Evolutionary conservation across 2,888 invertebrate genomes (phyloP).

Genomic region (Amphipoea oculea): DNA sequence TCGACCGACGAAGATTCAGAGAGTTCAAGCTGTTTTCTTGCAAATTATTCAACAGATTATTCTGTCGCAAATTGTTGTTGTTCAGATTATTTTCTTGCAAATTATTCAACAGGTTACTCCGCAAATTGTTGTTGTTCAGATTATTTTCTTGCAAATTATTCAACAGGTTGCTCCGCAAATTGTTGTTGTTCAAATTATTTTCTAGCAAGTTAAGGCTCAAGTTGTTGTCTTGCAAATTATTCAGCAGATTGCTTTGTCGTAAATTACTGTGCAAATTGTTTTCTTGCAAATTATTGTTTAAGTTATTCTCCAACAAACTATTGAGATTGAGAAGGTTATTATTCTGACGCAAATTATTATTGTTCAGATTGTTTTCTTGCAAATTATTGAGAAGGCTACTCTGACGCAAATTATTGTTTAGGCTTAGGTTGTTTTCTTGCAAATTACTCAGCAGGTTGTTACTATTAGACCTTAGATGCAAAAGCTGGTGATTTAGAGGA

Average conservation of each 20-base stretch:
- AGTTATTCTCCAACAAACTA: background rate
- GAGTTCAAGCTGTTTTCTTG: background rate
- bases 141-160: constrained; percentile 2
- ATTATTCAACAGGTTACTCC: background rate
- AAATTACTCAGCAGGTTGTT: constrained; percentile 9
- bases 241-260: background rate
- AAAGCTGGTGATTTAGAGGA: background rate
- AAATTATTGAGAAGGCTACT: background rate
- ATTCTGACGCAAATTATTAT: background rate
- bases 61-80: background rate
- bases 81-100: background rate
- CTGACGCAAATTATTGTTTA: background rate
- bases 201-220: background rate
- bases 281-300: too few species aligned
- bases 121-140: background rate
- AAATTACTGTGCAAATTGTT: background rate
- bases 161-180: background rate
- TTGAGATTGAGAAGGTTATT: background rate
- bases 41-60: background rate
- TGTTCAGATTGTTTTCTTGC: background rate
- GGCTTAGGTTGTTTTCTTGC: background rate
- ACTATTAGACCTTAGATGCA: constrained; percentile 11
- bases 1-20: constrained; percentile 1
- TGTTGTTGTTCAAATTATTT: background rate
- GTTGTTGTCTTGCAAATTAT: background rate